phyloP scores from a whole-genome alignment of 64 coral and sea anemone species.

The Stichodactyla helianthus region DNA sequence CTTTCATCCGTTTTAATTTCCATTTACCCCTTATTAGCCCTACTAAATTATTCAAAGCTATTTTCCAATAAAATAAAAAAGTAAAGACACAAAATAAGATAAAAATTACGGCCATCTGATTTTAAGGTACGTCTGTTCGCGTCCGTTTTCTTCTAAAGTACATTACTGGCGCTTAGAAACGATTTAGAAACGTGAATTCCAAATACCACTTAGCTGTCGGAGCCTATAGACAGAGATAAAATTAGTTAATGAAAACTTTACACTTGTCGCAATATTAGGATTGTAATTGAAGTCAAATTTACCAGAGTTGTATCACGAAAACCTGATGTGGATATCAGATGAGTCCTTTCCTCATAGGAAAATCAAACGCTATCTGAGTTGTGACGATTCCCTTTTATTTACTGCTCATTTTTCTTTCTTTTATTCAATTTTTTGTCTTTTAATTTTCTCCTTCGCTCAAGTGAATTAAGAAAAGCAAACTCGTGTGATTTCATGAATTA shows the following conservation, averaged over 20 bases:
- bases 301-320: not conserved
- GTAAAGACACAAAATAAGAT: not conserved
- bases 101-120: not conserved
- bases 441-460: not conserved
- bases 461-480: not conserved
- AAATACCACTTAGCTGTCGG: not conserved
- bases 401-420: not conserved
- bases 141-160: not conserved
- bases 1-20: not conserved
- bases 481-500: not conserved
- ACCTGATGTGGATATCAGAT: not conserved
- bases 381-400: no score
- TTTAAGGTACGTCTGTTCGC: not conserved
- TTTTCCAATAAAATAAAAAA: not conserved
- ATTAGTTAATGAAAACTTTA: slow-evolving; percentile 14
- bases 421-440: not conserved
- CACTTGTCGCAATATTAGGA: not conserved
- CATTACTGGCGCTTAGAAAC: not conserved
- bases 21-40: not conserved
- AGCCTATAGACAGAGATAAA: not conserved
- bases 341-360: not conserved
- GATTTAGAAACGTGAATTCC: not conserved
- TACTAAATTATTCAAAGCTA: not conserved
- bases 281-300: not conserved
- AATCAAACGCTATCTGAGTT: not conserved